Conservation (phyloP, 2,113 vertebrate species). For the Zootoca vivipara region DNA sequence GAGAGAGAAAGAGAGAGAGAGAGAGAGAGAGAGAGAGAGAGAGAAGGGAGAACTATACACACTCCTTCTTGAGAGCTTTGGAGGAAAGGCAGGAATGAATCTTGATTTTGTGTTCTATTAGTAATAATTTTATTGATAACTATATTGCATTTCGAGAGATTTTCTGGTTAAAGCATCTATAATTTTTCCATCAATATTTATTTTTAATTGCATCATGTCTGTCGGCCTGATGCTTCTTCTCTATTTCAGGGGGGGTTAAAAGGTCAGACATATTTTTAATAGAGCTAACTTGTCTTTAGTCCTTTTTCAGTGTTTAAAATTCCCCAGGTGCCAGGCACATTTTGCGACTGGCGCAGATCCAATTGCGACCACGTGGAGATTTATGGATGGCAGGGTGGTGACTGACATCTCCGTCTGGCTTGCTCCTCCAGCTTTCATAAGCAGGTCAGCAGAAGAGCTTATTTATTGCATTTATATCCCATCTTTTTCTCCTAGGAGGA, state of each 20-base stretch:
- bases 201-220: not conserved
- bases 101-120: not conserved
- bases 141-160: not conserved
- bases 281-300: rapidly evolving
- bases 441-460: no score
- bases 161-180: no score
- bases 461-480: no score
- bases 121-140: not conserved
- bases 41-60: not conserved
- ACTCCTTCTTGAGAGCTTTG: not conserved
- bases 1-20: not conserved
- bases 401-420: no score
- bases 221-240: not conserved
- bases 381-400: no score
- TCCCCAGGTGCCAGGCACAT: no score
- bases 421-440: no score
- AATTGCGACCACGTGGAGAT: no score
- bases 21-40: not conserved
- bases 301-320: not conserved
- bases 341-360: not conserved
- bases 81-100: not conserved
- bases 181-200: no score
- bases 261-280: not conserved
- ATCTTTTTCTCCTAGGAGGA: no score
- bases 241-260: not conserved